Evolutionary conservation across 2,888 invertebrate genomes (phyloP).

Genomic region (Oligia latruncula): DNA sequence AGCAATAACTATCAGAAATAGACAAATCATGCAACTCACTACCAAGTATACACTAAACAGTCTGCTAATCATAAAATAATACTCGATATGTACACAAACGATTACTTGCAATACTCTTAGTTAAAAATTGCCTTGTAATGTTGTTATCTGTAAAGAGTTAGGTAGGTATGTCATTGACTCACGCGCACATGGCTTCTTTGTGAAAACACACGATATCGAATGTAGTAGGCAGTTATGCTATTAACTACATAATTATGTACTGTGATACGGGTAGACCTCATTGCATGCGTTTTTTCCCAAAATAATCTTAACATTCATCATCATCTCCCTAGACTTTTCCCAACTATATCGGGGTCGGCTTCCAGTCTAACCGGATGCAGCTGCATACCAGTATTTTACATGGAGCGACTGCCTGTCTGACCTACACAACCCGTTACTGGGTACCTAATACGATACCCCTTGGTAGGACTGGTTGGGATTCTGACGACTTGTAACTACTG

Average conservation of each 20-base stretch:
- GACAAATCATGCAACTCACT: slow-evolving; percentile 24
- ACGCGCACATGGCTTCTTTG: slow-evolving; percentile 36
- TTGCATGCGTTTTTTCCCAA: neutral
- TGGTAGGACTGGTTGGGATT: neutral
- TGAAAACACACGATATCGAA: slow-evolving; percentile 19
- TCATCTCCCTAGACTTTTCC: neutral
- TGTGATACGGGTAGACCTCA: neutral
- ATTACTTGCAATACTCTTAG: slow-evolving; percentile 33
- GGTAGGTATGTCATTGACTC: slow-evolving; percentile 43
- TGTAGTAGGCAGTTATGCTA: slow-evolving; percentile 10
- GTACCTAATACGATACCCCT: neutral
- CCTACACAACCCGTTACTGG: neutral
- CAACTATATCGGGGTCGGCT: neutral
- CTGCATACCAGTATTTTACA: neutral
- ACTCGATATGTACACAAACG: slow-evolving; percentile 9
- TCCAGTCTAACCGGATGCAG: neutral
- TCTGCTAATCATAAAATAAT: slow-evolving; percentile 20
- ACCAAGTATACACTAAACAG: neutral
- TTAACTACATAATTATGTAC: neutral
- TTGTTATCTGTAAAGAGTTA: slow-evolving; percentile 26
- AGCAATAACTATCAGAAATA: slow-evolving; percentile 23
- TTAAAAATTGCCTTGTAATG: slow-evolving; percentile 42
- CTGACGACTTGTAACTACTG: neutral
- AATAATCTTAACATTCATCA: neutral
- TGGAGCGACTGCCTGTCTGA: neutral